phyloP scores from a whole-genome alignment of 2,113 vertebrate species.

The Pipa parva region DNA sequence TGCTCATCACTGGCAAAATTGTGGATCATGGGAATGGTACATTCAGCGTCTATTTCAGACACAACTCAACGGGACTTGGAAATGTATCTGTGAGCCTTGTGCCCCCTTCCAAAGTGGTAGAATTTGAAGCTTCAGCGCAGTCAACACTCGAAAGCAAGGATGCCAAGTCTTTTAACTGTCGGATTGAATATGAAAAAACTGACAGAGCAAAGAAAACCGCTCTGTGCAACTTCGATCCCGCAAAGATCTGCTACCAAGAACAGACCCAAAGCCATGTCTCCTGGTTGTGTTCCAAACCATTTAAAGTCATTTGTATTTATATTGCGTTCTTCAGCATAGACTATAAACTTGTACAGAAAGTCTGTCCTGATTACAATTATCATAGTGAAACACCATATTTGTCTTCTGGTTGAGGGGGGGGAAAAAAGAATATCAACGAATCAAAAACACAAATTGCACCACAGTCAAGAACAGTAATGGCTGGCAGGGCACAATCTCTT shows the following conservation, averaged over 20 bases:
- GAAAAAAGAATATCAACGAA: too few relatives aligned
- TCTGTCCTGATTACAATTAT: constrained; percentile 98
- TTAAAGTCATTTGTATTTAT: constrained; percentile 99
- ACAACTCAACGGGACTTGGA: constrained; percentile 93
- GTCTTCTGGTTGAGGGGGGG: constrained; percentile 90
- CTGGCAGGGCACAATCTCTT: constrained; percentile 33
- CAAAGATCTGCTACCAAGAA: constrained; percentile 96
- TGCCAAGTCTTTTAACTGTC: constrained; percentile 96
- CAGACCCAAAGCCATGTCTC: constrained; percentile 98
- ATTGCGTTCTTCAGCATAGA: constrained; percentile 98
- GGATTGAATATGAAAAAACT: constrained; percentile 97
- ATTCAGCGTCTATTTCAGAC: constrained; percentile 97
- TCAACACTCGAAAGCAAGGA: constrained; percentile 94
- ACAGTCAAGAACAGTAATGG: neutral
- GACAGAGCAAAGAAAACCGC: constrained; percentile 97
- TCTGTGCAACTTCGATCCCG: constrained; percentile 84
- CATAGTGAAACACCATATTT: constrained; percentile 95
- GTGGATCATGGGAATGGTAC: constrained; percentile 97
- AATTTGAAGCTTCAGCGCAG: constrained; percentile 89
- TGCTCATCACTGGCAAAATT: constrained; percentile 97
- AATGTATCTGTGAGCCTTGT: constrained; percentile 97
- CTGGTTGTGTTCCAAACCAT: constrained; percentile 97
- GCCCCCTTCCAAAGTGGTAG: constrained; percentile 94
- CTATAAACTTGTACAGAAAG: constrained; percentile 98
- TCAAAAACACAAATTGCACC: neutral